Evolutionary conservation across 2,888 invertebrate species (phyloP), one percentile per base, ranked within the genome.

Genomic region (Philaethria dido): DNA sequence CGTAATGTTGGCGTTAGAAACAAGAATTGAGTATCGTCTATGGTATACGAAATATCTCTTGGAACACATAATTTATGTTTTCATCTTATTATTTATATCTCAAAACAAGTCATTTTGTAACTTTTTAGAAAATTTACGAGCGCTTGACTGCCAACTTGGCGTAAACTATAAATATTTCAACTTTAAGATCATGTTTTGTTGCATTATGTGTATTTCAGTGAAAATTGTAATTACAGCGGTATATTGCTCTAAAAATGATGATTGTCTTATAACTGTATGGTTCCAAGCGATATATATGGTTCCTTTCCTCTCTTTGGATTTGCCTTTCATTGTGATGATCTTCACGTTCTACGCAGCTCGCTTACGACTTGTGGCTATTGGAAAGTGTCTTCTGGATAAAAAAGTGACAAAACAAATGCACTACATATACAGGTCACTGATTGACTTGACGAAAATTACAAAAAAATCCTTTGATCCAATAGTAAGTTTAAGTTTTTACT

Each of bases 391-490:
- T 25, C 22, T 18, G 1, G 9, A 8, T 1, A 36, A 18, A 39
- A 33, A 5, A 57, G 50, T 13, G 9, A 44, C 48, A 9, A 50
- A 57, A 20, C 13, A 52, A 8, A 20, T 52, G 33, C 44, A 64
- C 9, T 9, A 57, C 8, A n/a, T 62, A 20, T 69, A 69, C 36
- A 64, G 62, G 22, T 47, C 57, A n/a, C 22, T 39, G 39, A 13
- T 39, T 2, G 39, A 39, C 2, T 39, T 39, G 13, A 39, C 39
- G 39, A 3, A 39, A 64, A 54, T 4, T 45, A 42, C 55, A 9
- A 69, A 62, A 29, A 18, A 16, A 20, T n/a, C 64, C 2, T 67
- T 67, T 47, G 52, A 67, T 59, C 29, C 44, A 13, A 36, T 64
- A 4, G 67, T 69, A 54, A 67, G 67, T 69, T 45, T 3, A 20